Conservation (phyloP, 2,888 invertebrate species). For the Oligia strigilis region DNA sequence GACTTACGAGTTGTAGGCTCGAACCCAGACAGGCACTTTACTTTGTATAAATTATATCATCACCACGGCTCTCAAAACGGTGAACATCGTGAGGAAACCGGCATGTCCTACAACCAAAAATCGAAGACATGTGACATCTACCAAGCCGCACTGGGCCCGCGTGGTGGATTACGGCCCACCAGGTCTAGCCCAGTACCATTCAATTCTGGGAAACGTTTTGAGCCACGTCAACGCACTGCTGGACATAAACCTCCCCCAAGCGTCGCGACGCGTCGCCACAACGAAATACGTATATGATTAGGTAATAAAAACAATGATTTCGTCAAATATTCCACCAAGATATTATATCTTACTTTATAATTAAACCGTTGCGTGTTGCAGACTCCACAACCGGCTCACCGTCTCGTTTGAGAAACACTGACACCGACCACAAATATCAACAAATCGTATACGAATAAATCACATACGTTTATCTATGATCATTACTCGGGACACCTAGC, state of each 20-base stretch:
- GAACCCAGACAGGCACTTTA: too few species aligned
- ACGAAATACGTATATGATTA: background rate
- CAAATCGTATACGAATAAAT: conserved; percentile 55
- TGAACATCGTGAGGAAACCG: too few species aligned
- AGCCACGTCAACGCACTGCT: background rate
- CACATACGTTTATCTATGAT: conserved; percentile 61
- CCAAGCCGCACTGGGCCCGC: too few species aligned
- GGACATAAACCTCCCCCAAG: background rate
- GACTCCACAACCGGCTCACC: conserved; percentile 5
- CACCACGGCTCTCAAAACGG: too few species aligned
- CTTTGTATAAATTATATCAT: too few species aligned
- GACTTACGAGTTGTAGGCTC: too few species aligned
- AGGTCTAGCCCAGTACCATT: background rate
- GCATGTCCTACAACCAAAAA: too few species aligned
- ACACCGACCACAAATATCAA: conserved; percentile 28
- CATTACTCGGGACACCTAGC: conserved; percentile 65
- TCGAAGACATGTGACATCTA: too few species aligned
- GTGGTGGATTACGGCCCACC: too few species aligned
- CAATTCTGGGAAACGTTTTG: background rate
- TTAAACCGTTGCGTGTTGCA: conserved; percentile 2
- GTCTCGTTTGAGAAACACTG: conserved; percentile 27
- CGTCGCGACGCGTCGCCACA: background rate
- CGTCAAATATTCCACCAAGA: background rate
- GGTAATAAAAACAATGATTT: background rate
- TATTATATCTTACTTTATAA: conserved; percentile 14